phyloP scores from a whole-genome alignment of 2,797 vertebrate genomes.

The Salmo trutta region DNA sequence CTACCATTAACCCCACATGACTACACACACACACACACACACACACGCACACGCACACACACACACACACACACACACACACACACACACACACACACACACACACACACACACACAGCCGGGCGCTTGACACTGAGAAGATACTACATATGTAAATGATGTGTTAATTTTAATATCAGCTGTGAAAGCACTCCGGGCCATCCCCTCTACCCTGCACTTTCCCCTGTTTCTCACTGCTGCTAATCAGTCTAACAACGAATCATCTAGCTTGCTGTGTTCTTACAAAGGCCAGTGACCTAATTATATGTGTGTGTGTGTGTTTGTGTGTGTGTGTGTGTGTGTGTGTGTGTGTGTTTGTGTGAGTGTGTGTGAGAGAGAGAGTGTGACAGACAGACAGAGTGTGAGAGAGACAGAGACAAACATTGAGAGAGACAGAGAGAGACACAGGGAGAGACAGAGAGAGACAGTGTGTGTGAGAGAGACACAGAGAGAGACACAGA shows the following conservation, averaged over 20 bases:
- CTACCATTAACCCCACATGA: conserved; percentile 30
- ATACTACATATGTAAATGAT: conserved; percentile 68
- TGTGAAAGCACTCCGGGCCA: conserved; percentile 55
- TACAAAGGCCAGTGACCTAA: conserved; percentile 67
- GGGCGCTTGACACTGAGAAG: conserved; percentile 26
- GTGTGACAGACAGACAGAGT: too few species aligned
- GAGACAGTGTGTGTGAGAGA: too few species aligned
- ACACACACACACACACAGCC: background rate
- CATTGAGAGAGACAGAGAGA: too few species aligned
- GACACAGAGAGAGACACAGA: too few species aligned
- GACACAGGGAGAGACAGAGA: rapidly evolving
- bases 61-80: too few species aligned
- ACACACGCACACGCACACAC: too few species aligned
- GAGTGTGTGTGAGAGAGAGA: too few species aligned
- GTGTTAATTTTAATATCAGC: conserved; percentile 68
- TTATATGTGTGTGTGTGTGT: conserved; percentile 43
- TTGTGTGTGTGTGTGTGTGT: conserved; percentile 46
- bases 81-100: conserved; percentile 33
- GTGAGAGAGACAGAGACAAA: too few species aligned
- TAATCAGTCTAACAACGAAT: conserved; percentile 66
- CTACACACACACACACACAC: conserved; percentile 44
- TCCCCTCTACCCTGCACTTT: conserved; percentile 9
- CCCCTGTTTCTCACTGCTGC: conserved; percentile 25
- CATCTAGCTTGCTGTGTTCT: conserved; percentile 49
- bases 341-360: too few species aligned